Percentiles rank a stretch among this genome's conserved stretches.
Conservation (phyloP, 2,888 invertebrate species). For the Lycocerus yunnanus region DNA sequence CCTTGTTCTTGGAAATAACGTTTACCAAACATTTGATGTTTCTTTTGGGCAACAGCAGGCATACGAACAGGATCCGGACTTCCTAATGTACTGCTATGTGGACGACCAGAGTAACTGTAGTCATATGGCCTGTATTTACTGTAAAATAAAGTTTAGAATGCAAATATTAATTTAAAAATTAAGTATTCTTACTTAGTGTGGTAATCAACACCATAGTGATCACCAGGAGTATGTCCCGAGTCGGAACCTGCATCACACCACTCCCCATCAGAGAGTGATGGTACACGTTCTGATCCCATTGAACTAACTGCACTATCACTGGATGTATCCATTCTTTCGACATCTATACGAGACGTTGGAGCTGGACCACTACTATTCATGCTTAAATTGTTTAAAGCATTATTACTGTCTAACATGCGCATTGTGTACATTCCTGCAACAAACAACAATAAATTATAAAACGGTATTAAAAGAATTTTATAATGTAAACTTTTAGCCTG, state of each 20-base stretch:
- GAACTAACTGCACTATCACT: conserved; percentile 92
- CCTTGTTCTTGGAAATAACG: conserved; percentile 71
- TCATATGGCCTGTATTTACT: conserved; percentile 77
- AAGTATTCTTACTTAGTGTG: conserved; percentile 58
- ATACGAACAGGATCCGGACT: conserved; percentile 60
- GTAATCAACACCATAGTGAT: conserved; percentile 75
- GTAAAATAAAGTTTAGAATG: conserved; percentile 31
- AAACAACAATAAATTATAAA: conserved; percentile 10
- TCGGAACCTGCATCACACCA: conserved; percentile 90
- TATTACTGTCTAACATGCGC: conserved; percentile 76
- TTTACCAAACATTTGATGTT: conserved; percentile 92
- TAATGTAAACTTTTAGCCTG: no score
- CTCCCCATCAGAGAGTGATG: conserved; percentile 85
- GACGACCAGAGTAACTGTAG: conserved; percentile 66
- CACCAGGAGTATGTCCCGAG: conserved; percentile 68
- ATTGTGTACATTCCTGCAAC: conserved; percentile 83
- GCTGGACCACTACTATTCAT: conserved; percentile 49
- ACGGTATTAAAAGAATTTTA: background rate
- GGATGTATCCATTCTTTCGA: conserved; percentile 80
- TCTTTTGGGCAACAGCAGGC: conserved; percentile 80
- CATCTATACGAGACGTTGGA: conserved; percentile 54
- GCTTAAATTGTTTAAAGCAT: conserved; percentile 50
- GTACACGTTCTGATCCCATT: conserved; percentile 89
- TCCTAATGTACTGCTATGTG: conserved; percentile 54
- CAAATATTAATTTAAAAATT: background rate